Base-by-base conservation (phyloP, 2,113 vertebrate species). In the Oryzias melastigma region DNA sequence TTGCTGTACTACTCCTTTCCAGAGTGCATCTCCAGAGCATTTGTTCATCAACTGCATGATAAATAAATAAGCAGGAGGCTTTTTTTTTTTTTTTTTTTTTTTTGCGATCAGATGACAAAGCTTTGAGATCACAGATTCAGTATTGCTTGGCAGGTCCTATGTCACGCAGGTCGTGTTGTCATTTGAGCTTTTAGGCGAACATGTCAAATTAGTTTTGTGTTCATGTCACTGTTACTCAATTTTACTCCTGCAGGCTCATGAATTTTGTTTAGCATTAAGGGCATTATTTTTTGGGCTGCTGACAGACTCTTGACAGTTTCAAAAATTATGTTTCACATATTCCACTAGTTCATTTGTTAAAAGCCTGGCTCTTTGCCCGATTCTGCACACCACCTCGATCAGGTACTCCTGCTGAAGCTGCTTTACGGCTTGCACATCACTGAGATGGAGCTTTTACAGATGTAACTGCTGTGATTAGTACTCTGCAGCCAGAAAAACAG, bases 181-280 rank as follows among this genome's bases (percentile, higher is more conserved):
- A 73, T 61, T 75, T 48, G 20, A 57, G 77, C 48, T 20, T 74
- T 64, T 69, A 73, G 77, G 73, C 75, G 80, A 71, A 65, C 70
- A 65, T 80, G 84, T 85, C 70, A 78, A 79, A 82, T 77, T 73
- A 69, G 60, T 75, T 73, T 53, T 53, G 50, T 69, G 68, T 52
- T 81, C 83, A 81, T 84, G 78, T 71, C 61, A 49, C 56, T 69
- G 80, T 83, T 75, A 76, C 68, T 80, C 75, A 78, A 48, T 79
- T 81, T 75, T 77, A 71, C 58, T 51, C 65, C 78, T 68, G 44
- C 2, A 2, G 61, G 63, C 58, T 85, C 71, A 83, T 81, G 60
- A 69, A 80, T 85, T 89, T 66, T 73, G 60, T 75, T 86, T 62
- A 47, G 75, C 78, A 68, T 81, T 76, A 73, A 53, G 57, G 51